These are phyloP conservation scores for Caradrina kadenii DNA, from an alignment of 2,888 invertebrate genomes.

Conservation along the genomic window DNA sequence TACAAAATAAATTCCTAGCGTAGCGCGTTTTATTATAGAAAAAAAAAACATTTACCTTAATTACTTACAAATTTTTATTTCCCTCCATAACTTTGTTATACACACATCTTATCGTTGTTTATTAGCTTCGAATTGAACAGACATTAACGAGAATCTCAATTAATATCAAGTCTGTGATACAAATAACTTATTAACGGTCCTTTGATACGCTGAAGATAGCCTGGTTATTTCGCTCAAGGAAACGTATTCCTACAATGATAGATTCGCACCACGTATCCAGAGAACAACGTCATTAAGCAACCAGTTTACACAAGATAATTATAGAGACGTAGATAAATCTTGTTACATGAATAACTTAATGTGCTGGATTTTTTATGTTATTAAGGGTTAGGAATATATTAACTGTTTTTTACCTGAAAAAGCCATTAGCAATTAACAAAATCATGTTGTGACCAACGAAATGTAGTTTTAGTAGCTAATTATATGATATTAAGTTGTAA, in stretches of 20 bases:
- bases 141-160: conserved; percentile 14
- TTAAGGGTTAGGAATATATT: conserved; percentile 18
- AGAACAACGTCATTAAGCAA: conserved; percentile 56
- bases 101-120: conserved; percentile 8
- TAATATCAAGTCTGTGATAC: conserved; percentile 19
- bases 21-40: too few species aligned
- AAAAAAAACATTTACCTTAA: background rate
- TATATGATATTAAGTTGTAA: conserved; percentile 33
- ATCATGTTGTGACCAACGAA: conserved; percentile 17
- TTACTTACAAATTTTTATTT: conserved; percentile 23
- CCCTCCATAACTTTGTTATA: conserved; percentile 7
- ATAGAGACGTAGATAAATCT: conserved; percentile 48
- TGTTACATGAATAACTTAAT: conserved; percentile 50
- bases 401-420: conserved; percentile 16
- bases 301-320: conserved; percentile 52
- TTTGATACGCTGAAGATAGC: conserved; percentile 33
- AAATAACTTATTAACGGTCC: conserved; percentile 40
- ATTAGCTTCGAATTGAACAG: conserved; percentile 10
- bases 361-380: conserved; percentile 41
- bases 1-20: too few species aligned
- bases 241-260: conserved; percentile 56
- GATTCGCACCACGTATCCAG: conserved; percentile 39
- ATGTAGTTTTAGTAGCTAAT: conserved; percentile 19
- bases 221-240: conserved; percentile 46
- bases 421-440: conserved; percentile 18